Evolutionary conservation across 2,888 invertebrate species (phyloP).

Genomic region (Petrophora chlorosata): DNA sequence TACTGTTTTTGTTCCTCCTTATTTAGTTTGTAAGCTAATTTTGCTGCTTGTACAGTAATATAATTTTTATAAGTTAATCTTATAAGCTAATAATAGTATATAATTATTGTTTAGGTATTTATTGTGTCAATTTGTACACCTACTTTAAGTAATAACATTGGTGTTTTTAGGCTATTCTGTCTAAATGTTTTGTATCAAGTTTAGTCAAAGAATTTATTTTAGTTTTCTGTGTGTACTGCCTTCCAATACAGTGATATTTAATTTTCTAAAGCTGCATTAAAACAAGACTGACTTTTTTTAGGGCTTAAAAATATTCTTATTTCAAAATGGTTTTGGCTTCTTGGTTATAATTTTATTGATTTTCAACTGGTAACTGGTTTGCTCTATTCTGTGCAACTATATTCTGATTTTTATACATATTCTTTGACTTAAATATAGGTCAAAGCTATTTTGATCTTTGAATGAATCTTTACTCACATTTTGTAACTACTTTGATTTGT

Average conservation of each 20-base stretch:
- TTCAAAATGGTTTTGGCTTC: no score
- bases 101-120: constrained; percentile 32
- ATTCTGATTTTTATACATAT: no score
- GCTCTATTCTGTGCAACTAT: no score
- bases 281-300: constrained; percentile 39
- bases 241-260: constrained; percentile 9
- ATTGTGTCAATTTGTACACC: constrained; percentile 37
- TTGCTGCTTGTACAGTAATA: constrained; percentile 6
- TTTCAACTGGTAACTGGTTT: no score
- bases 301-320: constrained; percentile 9
- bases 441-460: no score
- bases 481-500: no score
- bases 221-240: constrained; percentile 12
- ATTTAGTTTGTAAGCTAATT: constrained; percentile 10
- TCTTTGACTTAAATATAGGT: no score
- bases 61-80: constrained; percentile 16
- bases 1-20: constrained; percentile 11
- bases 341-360: no score
- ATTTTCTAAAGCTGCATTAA: constrained; percentile 13
- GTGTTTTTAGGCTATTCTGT: constrained; percentile 15
- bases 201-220: constrained; percentile 3
- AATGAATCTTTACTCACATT: no score
- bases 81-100: constrained; percentile 19
- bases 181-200: constrained; percentile 1
- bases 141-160: constrained; percentile 12